Percentiles rank a stretch among this genome's conserved stretches.
Conservation (phyloP, 2,888 invertebrate species). For the Trissolcus japonicus region DNA sequence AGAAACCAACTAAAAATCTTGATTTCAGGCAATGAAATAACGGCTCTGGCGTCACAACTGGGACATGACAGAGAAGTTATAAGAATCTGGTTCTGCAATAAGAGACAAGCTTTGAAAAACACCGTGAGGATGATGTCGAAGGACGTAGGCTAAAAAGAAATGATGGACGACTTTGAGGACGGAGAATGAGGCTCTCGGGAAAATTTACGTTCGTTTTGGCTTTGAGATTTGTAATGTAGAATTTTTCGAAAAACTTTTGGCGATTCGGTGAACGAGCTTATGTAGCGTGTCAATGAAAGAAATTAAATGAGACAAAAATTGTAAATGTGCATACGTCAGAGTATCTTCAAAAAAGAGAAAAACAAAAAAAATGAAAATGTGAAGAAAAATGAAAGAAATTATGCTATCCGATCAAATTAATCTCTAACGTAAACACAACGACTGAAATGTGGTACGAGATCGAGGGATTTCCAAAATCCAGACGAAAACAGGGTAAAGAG, state of each 20-base stretch:
- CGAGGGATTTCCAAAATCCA: constrained; percentile 64
- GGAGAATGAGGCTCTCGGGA: constrained; percentile 15
- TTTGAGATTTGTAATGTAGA: constrained; percentile 13
- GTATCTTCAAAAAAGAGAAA: constrained; percentile 9
- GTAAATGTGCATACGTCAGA: constrained; percentile 55
- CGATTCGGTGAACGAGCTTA: constrained; percentile 54
- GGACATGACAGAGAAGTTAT: constrained; percentile 99
- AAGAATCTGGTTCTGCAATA: constrained; percentile 99
- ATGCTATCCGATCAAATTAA: constrained; percentile 42
- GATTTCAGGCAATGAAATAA: constrained; percentile 93
- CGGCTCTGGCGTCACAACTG: constrained; percentile 94
- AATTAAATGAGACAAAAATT: constrained; percentile 29
- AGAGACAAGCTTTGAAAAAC: constrained; percentile 97
- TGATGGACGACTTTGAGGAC: background rate
- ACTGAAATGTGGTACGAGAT: constrained; percentile 63
- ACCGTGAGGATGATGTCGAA: constrained; percentile 93
- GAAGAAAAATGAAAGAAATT: constrained; percentile 4
- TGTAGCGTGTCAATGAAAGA: constrained; percentile 39
- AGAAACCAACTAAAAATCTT: constrained; percentile 1
- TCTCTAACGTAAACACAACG: constrained; percentile 58
- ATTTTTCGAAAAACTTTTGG: constrained; percentile 13
- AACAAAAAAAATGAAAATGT: background rate
- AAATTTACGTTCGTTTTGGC: constrained; percentile 35
- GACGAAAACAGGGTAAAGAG: constrained; percentile 64
- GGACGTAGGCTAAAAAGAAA: constrained; percentile 55